Conservation (phyloP, 2,113 vertebrate species). For the Vidua chalybeata region DNA sequence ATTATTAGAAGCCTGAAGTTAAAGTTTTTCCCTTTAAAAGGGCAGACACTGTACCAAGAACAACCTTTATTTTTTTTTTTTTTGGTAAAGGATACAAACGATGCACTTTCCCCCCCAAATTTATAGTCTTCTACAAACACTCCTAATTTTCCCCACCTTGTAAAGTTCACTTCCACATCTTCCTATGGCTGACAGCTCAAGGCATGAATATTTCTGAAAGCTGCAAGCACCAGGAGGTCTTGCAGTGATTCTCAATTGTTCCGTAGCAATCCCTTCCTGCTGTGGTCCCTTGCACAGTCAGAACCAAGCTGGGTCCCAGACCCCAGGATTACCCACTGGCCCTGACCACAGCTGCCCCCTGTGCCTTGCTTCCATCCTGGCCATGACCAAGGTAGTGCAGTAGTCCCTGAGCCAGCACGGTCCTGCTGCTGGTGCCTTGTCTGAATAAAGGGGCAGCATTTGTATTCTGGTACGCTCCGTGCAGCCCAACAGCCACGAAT, state of each 20-base stretch:
- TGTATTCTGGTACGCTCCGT: background rate
- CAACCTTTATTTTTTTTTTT: background rate
- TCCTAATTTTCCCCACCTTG: background rate
- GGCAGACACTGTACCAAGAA: background rate
- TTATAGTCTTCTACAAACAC: background rate
- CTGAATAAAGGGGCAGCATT: background rate
- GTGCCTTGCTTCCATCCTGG: background rate
- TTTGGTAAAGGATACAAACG: background rate
- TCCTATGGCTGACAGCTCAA: background rate
- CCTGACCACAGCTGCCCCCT: background rate
- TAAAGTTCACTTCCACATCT: background rate
- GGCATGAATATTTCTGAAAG: background rate
- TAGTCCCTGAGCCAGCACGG: background rate
- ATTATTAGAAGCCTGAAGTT: background rate
- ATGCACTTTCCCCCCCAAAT: accelerated
- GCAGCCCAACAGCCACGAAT: background rate
- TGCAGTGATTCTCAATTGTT: background rate
- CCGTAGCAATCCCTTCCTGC: background rate
- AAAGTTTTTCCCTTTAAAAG: background rate
- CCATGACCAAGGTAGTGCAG: accelerated
- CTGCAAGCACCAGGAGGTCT: background rate
- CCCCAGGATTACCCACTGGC: background rate
- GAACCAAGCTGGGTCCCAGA: background rate
- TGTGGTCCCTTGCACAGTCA: accelerated
- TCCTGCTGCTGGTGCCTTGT: background rate